Evolutionary conservation across 2,888 invertebrate genomes (phyloP).

Genomic region (Hoplodrina blanda): DNA sequence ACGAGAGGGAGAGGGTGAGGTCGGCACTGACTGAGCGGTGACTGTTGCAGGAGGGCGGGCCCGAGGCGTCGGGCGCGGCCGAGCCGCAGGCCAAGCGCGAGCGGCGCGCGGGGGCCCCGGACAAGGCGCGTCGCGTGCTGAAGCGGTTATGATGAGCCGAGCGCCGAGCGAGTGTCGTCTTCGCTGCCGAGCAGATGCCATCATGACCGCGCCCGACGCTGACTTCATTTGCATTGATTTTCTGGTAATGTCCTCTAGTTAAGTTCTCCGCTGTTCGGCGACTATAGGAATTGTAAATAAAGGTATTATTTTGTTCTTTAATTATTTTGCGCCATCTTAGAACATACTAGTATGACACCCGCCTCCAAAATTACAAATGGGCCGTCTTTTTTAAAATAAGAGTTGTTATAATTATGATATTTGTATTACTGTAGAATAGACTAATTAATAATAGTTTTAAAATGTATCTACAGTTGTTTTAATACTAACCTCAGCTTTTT

Average conservation of each 20-base stretch:
- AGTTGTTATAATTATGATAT: slow-evolving; percentile 59
- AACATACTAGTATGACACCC: slow-evolving; percentile 9
- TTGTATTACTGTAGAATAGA: slow-evolving; percentile 57
- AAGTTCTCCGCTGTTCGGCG: slow-evolving; percentile 15
- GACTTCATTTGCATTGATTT: slow-evolving; percentile 19
- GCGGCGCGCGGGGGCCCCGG: slow-evolving; percentile 79
- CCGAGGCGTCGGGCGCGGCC: slow-evolving; percentile 81
- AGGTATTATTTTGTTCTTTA: slow-evolving; percentile 23
- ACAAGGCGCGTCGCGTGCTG: slow-evolving; percentile 51
- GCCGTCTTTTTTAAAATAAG: slow-evolving; percentile 37
- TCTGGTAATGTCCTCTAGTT: slow-evolving; percentile 17
- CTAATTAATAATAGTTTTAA: slow-evolving; percentile 44
- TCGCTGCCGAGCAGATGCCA: background rate
- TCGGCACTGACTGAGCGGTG: too few species aligned
- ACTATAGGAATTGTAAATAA: slow-evolving; percentile 43
- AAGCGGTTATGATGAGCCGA: slow-evolving; percentile 55
- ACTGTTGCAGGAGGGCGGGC: background rate
- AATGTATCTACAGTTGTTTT: slow-evolving; percentile 9
- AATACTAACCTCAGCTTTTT: background rate
- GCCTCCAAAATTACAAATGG: slow-evolving; percentile 28
- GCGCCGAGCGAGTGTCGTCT: background rate
- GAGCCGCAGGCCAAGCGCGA: slow-evolving; percentile 94
- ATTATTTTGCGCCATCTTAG: slow-evolving; percentile 26
- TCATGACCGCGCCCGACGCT: slow-evolving; percentile 4
- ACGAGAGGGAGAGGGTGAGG: slow-evolving; percentile 63